phyloP scores from a whole-genome alignment of 35 echinoderm and acorn worm genomes.

The Apostichopus japonicus region DNA sequence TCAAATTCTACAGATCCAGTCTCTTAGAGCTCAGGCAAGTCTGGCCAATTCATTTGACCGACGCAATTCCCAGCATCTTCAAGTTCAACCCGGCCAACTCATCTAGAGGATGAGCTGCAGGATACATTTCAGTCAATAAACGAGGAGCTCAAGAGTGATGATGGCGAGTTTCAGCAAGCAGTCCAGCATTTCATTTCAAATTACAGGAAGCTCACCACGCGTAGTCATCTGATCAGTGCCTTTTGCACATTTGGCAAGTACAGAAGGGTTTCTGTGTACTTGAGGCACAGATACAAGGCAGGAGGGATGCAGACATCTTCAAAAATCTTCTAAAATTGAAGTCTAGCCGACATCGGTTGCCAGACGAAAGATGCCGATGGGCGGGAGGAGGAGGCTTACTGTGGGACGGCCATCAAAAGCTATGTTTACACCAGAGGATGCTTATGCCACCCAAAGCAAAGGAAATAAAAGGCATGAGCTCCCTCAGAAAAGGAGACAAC shows the following conservation, averaged over 20 bases:
- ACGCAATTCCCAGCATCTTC: not conserved
- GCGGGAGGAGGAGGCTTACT: conserved; percentile 19
- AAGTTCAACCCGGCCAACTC: not conserved
- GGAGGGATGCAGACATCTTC: conserved; percentile 1
- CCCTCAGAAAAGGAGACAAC: not conserved
- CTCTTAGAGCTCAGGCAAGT: not conserved
- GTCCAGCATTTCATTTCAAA: conserved; percentile 35
- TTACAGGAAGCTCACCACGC: conserved; percentile 45
- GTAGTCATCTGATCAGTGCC: conserved; percentile 51
- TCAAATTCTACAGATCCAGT: not conserved
- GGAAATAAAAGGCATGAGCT: not conserved
- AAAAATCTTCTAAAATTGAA: conserved; percentile 38
- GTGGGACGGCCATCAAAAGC: conserved; percentile 34
- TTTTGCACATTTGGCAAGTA: conserved; percentile 57
- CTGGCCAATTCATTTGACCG: not conserved
- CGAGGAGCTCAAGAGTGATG: conserved; percentile 17
- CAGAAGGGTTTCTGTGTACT: not conserved
- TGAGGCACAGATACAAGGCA: not conserved
- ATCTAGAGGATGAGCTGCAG: not conserved
- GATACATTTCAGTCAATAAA: conserved; percentile 19
- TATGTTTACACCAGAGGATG: conserved; percentile 7
- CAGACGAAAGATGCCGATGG: conserved; percentile 26
- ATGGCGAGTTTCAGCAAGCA: not conserved
- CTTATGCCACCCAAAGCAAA: conserved; percentile 7
- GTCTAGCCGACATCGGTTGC: conserved; percentile 53